Percentiles rank a stretch among this genome's conserved stretches.
Evolutionary conservation across 1,140 invertebrate species (phyloP).

Genomic region (Euura saliciscinereae): DNA sequence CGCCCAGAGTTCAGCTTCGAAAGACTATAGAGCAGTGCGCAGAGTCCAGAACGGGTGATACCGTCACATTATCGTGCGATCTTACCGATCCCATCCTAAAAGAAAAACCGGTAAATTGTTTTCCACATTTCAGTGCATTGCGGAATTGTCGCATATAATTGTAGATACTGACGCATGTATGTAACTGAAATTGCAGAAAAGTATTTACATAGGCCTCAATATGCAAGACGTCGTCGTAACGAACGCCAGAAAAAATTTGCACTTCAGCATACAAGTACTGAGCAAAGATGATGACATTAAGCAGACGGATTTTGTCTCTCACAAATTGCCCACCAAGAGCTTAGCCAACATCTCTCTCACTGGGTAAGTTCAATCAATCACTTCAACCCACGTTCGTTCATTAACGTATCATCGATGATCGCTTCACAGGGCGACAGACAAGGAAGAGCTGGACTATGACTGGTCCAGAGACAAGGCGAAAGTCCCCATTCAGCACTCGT

Average conservation of each 20-base stretch:
- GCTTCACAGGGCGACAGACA: slow-evolving; percentile 45
- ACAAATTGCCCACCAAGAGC: too few relatives aligned
- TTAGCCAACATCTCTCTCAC: too few relatives aligned
- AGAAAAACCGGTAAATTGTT: slow-evolving; percentile 9
- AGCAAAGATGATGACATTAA: too few relatives aligned
- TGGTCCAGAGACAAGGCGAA: slow-evolving; percentile 20
- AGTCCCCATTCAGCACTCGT: slow-evolving; percentile 40
- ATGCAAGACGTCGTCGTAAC: slow-evolving; percentile 25
- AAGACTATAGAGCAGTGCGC: slow-evolving; percentile 51
- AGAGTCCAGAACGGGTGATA: slow-evolving; percentile 27
- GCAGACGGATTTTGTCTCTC: too few relatives aligned
- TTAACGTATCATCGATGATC: background rate
- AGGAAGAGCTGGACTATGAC: slow-evolving; percentile 42
- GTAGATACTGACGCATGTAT: background rate
- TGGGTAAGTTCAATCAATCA: too few relatives aligned
- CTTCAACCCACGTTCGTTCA: too few relatives aligned
- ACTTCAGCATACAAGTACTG: too few relatives aligned
- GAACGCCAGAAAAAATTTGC: too few relatives aligned
- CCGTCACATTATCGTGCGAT: slow-evolving; percentile 34
- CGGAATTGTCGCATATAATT: slow-evolving; percentile 9
- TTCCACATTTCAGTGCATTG: too few relatives aligned
- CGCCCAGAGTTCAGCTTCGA: slow-evolving; percentile 38
- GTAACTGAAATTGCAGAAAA: slow-evolving; percentile 35
- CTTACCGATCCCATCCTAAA: slow-evolving; percentile 37
- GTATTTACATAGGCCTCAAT: slow-evolving; percentile 46